phyloP scores from a whole-genome alignment of 2,888 invertebrate species.

The Cryptophagus acutangulus region DNA sequence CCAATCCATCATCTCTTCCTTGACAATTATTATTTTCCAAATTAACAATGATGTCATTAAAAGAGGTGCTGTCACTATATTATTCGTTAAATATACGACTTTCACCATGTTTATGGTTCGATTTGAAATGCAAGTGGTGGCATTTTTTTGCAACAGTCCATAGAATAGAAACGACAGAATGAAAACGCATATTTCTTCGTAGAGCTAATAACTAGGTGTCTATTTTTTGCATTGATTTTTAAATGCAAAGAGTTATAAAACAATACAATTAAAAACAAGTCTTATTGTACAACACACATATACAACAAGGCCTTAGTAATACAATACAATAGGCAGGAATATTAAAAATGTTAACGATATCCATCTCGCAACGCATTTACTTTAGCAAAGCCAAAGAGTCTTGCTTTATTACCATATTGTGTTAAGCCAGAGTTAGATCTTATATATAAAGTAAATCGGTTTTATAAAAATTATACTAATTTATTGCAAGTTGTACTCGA shows the following conservation, averaged over 20 bases:
- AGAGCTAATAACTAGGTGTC: too few relatives aligned
- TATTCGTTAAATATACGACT: background rate
- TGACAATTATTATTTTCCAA: too few relatives aligned
- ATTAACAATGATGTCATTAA: too few relatives aligned
- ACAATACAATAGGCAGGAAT: conserved; percentile 34
- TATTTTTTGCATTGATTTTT: conserved; percentile 1
- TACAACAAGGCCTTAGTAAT: background rate
- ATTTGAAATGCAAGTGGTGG: background rate
- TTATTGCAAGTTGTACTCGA: too few relatives aligned
- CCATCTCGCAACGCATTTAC: conserved; percentile 32
- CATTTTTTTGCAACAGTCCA: background rate
- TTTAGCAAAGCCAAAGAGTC: conserved; percentile 8
- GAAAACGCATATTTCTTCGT: too few relatives aligned
- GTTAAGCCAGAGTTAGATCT: background rate
- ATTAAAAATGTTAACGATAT: conserved; percentile 33
- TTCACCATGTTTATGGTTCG: background rate
- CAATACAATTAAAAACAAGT: conserved; percentile 5
- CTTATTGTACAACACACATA: conserved; percentile 2
- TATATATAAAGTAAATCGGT: too few relatives aligned
- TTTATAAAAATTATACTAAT: too few relatives aligned
- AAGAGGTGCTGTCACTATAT: too few relatives aligned
- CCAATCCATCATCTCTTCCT: too few relatives aligned
- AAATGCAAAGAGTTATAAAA: background rate
- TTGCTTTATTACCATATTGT: conserved; percentile 39
- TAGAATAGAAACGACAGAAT: too few relatives aligned